These are phyloP conservation scores for Epicauta chinensis DNA, from an alignment of 1,140 invertebrate genomes.

Conservation along the genomic window DNA sequence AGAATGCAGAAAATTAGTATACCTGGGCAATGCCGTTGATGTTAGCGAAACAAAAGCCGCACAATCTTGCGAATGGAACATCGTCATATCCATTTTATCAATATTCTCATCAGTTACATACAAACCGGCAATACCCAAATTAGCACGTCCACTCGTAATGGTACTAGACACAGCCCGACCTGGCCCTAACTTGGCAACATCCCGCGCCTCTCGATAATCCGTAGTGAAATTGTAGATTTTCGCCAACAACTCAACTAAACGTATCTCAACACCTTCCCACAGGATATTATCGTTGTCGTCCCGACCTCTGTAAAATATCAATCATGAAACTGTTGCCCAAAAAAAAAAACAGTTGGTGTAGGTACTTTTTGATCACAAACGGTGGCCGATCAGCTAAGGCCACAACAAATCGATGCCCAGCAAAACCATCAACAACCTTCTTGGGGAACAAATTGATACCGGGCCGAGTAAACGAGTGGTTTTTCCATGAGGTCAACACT, in stretches of 20 bases:
- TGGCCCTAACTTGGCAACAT: constrained; percentile 43
- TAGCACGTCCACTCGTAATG: constrained; percentile 45
- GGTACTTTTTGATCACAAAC: constrained; percentile 57
- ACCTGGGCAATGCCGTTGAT: constrained; percentile 68
- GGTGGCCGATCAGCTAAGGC: constrained; percentile 61
- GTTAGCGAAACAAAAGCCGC: constrained; percentile 65
- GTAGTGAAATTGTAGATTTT: constrained; percentile 60
- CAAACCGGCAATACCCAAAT: constrained; percentile 61
- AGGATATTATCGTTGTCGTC: constrained; percentile 44
- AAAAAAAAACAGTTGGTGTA: neutral
- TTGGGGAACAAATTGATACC: constrained; percentile 57
- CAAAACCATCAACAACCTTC: constrained; percentile 60
- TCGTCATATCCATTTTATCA: constrained; percentile 50
- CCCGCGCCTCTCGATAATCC: constrained; percentile 54
- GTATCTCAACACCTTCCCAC: constrained; percentile 65
- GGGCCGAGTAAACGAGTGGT: constrained; percentile 52
- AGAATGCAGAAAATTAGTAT: too few species aligned
- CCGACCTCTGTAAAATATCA: constrained; percentile 38
- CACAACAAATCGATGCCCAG: constrained; percentile 62
- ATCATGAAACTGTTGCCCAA: constrained; percentile 15
- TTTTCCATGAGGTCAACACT: constrained; percentile 60
- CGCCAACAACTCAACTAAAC: constrained; percentile 53
- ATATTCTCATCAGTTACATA: constrained; percentile 54
- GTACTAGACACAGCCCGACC: constrained; percentile 51
- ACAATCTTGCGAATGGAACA: constrained; percentile 61